Conservation (phyloP, 1,140 invertebrate genomes). For the Lepidostoma basale region DNA sequence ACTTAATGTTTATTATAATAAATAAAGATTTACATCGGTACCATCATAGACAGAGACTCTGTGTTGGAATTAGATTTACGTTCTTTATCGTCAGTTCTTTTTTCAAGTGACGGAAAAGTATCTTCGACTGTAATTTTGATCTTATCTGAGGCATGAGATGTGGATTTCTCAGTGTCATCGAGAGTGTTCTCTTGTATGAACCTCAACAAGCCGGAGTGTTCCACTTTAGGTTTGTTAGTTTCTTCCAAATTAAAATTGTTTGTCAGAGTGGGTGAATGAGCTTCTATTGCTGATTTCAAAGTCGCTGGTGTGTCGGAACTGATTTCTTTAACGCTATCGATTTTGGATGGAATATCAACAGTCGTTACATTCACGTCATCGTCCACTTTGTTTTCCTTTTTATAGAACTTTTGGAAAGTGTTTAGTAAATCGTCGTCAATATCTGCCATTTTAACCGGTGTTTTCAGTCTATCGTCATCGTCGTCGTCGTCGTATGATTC, state of each 20-base stretch:
- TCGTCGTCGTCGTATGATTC: conserved; percentile 13
- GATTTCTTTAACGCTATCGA: not conserved
- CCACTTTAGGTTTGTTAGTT: conserved; percentile 16
- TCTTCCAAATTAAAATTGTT: not conserved
- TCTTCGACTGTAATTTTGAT: not conserved
- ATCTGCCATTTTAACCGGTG: not conserved
- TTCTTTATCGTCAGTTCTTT: no score
- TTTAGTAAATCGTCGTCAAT: conserved; percentile 26
- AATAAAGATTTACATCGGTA: no score
- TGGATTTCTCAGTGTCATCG: not conserved
- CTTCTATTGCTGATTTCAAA: not conserved
- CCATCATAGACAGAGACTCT: no score
- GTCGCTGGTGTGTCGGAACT: no score
- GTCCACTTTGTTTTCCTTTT: conserved; percentile 5
- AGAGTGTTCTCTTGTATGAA: conserved; percentile 39
- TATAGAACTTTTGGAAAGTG: conserved; percentile 36
- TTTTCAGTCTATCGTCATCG: not conserved
- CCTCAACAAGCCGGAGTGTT: conserved; percentile 39
- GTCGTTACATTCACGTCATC: not conserved
- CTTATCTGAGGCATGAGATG: not conserved
- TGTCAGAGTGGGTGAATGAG: not conserved
- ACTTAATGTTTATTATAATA: no score
- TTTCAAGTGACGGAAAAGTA: no score
- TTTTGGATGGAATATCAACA: not conserved
- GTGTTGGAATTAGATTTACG: no score